Base-by-base conservation (phyloP, 2,797 vertebrate species). In the Mormyrops attenuatus region DNA sequence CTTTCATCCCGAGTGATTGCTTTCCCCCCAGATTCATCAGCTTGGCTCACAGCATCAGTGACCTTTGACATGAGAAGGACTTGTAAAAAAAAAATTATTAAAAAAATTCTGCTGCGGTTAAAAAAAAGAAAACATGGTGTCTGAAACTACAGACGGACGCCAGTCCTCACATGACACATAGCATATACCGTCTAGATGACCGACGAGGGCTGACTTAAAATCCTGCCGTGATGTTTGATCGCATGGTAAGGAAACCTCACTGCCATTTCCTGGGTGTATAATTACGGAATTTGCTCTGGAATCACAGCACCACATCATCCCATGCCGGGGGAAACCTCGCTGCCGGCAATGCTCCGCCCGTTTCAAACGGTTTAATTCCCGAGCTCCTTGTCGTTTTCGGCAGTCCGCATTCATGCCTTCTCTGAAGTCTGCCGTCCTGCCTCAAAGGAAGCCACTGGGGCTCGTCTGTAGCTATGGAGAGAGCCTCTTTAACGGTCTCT, bases 11-110 rank as follows among this genome's bases (percentile, higher is more conserved):
- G 15, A 15, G 17, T 85, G 87, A 88, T 85, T 85, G 73, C 89
- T 90, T 63, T 88, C 84, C 87, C 9, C 41, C 49, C 57, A 17
- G 38, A 85, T 60, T 90, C 77, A 89, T 89, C 90, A 88, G 53
- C 52, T 73, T 44, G 20, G 30, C 82, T 66, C 57, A 30, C 38
- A 44, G 80, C 60, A 6, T 60, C 50, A n/a, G 9, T 66, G 57
- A 55, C 80, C 63, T 63, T 55, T 85, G 82, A 90, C 60, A 87
- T n/a, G 53, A 47, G 38, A 73, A 73, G 60, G n/a, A 73, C 9
- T 82, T 84, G 53, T 11, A 47, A 34, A 87, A 53, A n/a, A 34
- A 57, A 55, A 55, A 87, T 34, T 11, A 86, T 13, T 38, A 22
- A 22, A 63, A 22, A 87, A 77, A 89, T 53, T 22, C 20, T n/a